These are phyloP conservation scores for Phoebastria nigripes DNA, from an alignment of 2,797 vertebrate genomes.

Conservation along the genomic window DNA sequence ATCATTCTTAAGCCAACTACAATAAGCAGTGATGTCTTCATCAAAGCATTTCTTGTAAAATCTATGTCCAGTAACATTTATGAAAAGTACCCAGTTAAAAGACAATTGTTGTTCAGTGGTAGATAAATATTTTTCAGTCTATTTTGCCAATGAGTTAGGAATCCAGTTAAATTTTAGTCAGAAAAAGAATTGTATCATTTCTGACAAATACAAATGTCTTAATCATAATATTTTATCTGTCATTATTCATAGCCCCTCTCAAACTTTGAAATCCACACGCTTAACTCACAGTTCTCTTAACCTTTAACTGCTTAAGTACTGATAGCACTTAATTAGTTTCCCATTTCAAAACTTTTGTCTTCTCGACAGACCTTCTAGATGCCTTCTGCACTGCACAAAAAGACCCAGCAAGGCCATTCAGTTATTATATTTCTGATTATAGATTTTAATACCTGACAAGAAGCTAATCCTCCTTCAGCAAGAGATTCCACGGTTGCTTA, in stretches of 20 bases:
- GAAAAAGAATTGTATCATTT: background rate
- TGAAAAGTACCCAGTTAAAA: background rate
- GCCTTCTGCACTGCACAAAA: background rate
- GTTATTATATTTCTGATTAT: background rate
- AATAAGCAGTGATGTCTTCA: background rate
- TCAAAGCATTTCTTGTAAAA: background rate
- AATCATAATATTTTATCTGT: background rate
- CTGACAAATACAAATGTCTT: background rate
- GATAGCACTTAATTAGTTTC: background rate
- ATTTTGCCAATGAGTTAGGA: background rate
- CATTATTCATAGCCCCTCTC: background rate
- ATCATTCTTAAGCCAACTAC: background rate
- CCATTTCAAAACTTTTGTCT: background rate
- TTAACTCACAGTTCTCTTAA: background rate
- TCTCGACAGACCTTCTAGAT: background rate
- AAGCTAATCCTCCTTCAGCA: background rate
- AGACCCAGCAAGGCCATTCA: background rate
- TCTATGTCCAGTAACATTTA: background rate
- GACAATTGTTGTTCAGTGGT: background rate
- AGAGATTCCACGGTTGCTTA: background rate
- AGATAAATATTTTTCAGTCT: background rate
- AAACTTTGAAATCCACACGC: background rate
- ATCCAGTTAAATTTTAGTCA: background rate
- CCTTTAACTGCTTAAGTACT: background rate
- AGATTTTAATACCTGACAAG: constrained; percentile 5